phyloP scores from a whole-genome alignment of 2,113 vertebrate species.

The Cynopterus brachyotis region DNA sequence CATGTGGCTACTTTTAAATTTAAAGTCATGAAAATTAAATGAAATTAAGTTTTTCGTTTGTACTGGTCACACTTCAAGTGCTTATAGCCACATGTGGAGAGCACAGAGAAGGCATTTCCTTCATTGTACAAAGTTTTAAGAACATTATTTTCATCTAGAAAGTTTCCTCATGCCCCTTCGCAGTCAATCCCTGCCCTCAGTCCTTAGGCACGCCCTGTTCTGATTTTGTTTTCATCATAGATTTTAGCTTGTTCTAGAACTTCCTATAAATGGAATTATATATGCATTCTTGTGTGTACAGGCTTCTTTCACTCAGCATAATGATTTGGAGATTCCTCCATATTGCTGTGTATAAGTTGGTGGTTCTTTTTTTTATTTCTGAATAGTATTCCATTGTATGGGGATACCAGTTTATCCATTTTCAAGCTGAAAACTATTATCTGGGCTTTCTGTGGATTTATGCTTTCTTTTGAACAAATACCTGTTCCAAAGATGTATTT shows the following conservation, averaged over 20 bases:
- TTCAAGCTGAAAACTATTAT: background rate
- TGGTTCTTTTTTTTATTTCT: background rate
- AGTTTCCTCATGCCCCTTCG: background rate
- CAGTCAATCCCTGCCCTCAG: background rate
- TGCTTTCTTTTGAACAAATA: background rate
- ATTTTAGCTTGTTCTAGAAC: background rate
- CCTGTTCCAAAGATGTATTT: background rate
- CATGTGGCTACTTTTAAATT: background rate
- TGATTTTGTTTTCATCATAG: background rate
- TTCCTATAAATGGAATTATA: background rate
- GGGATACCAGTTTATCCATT: background rate
- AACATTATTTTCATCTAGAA: background rate
- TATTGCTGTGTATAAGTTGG: background rate
- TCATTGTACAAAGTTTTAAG: background rate
- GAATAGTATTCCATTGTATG: background rate
- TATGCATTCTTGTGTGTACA: background rate
- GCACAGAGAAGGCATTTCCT: background rate
- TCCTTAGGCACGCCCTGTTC: background rate
- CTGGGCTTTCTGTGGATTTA: background rate
- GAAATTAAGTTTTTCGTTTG: background rate
- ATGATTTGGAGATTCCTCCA: background rate
- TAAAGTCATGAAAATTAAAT: background rate
- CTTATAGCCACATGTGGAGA: background rate
- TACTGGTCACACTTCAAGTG: background rate
- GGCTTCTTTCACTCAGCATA: background rate